A percentile compares a stretch with the other conserved stretches of the same genome.
Conservation (phyloP, 1,140 invertebrate species). For the Atta texana region DNA sequence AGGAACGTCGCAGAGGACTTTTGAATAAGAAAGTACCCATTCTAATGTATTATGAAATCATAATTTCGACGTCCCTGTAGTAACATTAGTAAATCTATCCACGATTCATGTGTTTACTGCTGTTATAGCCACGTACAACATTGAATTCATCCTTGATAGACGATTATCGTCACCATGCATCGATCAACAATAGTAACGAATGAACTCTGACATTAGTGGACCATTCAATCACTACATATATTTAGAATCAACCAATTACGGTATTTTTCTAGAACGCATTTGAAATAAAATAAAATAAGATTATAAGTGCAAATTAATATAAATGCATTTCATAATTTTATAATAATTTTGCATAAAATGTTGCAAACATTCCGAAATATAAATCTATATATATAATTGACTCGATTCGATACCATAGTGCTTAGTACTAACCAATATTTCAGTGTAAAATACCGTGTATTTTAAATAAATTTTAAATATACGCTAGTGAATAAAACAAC, state of each 20-base stretch:
- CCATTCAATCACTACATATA: conserved; percentile 59
- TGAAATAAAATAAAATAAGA: conserved; percentile 28
- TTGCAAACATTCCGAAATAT: neutral
- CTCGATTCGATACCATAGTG: neutral
- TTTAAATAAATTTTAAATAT: conserved; percentile 42
- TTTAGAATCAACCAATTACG: conserved; percentile 13
- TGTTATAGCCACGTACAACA: conserved; percentile 49
- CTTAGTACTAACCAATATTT: conserved; percentile 21
- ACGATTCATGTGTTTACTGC: conserved; percentile 61
- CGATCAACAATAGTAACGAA: conserved; percentile 67
- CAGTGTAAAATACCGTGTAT: conserved; percentile 15
- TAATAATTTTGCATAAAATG: conserved; percentile 8
- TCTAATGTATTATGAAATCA: neutral
- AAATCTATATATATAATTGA: conserved; percentile 19
- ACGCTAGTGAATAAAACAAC: conserved; percentile 21
- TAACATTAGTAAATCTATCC: conserved; percentile 58
- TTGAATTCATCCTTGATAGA: conserved; percentile 73
- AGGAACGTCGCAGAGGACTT: neutral
- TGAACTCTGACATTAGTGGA: conserved; percentile 67
- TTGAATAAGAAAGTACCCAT: neutral
- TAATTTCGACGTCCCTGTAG: conserved; percentile 3
- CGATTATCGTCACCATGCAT: conserved; percentile 69
- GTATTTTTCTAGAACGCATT: conserved; percentile 18
- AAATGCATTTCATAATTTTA: neutral
- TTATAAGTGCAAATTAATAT: conserved; percentile 5